Conservation (phyloP, 1,140 invertebrate genomes). For the Batillaria attramentaria region DNA sequence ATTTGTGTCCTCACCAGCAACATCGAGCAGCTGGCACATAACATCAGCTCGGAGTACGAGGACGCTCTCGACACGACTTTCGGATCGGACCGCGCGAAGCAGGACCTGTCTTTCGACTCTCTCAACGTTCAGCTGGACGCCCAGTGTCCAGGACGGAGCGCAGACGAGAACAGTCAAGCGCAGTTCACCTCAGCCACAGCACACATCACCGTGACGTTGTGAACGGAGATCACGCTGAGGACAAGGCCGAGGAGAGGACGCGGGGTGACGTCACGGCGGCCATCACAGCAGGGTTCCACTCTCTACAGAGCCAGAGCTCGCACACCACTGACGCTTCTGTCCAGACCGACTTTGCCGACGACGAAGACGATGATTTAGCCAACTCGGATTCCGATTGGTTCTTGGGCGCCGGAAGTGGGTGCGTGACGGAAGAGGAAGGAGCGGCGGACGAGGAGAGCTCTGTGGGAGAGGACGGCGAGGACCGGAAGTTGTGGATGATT, state of each 20-base stretch:
- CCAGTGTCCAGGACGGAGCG: no score
- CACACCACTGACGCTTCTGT: constrained; percentile 28
- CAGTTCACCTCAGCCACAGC: no score
- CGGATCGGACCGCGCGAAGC: constrained; percentile 10
- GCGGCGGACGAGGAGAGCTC: neutral
- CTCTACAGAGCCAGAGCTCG: neutral
- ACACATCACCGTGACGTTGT: no score
- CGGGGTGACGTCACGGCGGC: neutral
- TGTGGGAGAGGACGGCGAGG: neutral
- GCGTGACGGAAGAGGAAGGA: constrained; percentile 8
- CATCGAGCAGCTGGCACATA: constrained; percentile 42
- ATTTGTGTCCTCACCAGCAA: constrained; percentile 37
- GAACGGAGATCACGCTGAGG: no score
- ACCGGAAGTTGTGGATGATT: constrained; percentile 28
- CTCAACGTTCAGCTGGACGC: no score
- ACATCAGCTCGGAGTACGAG: constrained; percentile 54
- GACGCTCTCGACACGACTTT: constrained; percentile 44
- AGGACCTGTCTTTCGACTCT: no score
- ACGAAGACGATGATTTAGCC: constrained; percentile 24
- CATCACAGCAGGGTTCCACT: neutral
- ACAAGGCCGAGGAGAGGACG: neutral
- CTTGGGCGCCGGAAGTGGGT: neutral
- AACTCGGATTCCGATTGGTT: constrained; percentile 23
- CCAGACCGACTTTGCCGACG: constrained; percentile 35
- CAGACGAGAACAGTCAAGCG: no score